Evolutionary conservation across 2,113 vertebrate genomes (phyloP), one percentile per base, ranked within the genome.

Genomic region (Rhynchomys soricoides): DNA sequence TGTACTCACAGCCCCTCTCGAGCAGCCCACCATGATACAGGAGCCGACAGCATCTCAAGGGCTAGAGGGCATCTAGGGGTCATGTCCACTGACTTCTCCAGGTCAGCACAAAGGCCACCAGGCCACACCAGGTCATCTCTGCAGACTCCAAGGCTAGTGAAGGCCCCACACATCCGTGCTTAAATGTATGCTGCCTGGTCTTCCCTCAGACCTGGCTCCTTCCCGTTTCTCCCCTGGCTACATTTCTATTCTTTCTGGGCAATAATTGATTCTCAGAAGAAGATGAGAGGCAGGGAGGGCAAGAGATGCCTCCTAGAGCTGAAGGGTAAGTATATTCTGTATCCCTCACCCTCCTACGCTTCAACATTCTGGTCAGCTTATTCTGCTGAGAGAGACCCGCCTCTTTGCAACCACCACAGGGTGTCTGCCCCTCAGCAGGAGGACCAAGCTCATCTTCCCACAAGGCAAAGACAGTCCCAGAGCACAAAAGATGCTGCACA

Each of bases 401-500:
- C 70, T 12, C 6, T 34, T 48, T 71, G 34, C 52, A 62, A 40
- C 5, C 95, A 22, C 89, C 71, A 73, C 13, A 0, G 91, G 66
- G 71, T 17, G 70, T 96, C 77, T 17, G 74, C 95, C 73, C 48
- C 62, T n/a, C 78, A 0, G 77, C 89, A 40, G 93, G 64, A 81
- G 78, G 81, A 70, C 6, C 55, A 15, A 71, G 75, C 52, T 91
- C 95, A 40, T 89, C 70, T 81, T 89, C 87, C 89, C 57, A 73
- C 64, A 55, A 87, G 74, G 73, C 86, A 22, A 66, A 88, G 81
- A 74, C 34, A 70, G 88, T 89, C 66, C 68, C 10, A 2, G 52
- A 91, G 93, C 66, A 94, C 94, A 94, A 95, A 94, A 78, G 93
- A 81, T 5, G 21, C 55, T 17, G 52, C 70, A 29, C 73, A 79